Conservation (phyloP, 2,797 vertebrate genomes). For the Paedocypris micromegethes region DNA sequence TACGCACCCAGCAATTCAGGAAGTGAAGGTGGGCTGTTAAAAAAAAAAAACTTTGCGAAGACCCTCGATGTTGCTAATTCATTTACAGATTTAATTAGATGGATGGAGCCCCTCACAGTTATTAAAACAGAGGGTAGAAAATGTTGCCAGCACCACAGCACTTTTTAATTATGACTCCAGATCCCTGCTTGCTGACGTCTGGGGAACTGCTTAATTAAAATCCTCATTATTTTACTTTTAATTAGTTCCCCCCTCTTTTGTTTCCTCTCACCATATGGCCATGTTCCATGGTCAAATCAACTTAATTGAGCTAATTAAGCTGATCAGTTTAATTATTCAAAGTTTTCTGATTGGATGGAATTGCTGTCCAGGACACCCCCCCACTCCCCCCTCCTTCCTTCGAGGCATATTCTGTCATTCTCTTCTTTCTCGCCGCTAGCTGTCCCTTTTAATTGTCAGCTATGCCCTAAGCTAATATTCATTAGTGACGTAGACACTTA, state of each 20-base stretch:
- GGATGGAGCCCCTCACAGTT: conserved; percentile 75
- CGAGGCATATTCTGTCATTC: conserved; percentile 45
- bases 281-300: conserved; percentile 84
- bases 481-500: neutral
- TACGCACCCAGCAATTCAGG: conserved; percentile 52
- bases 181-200: conserved; percentile 76
- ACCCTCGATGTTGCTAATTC: conserved; percentile 78
- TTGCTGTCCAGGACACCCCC: conserved; percentile 37
- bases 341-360: conserved; percentile 75
- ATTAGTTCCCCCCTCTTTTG: conserved; percentile 81
- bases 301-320: conserved; percentile 88
- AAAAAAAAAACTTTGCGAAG: conserved; percentile 60
- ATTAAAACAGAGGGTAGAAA: conserved; percentile 70
- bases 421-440: conserved; percentile 4
- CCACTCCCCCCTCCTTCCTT: conserved; percentile 3
- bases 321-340: conserved; percentile 87
- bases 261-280: conserved; percentile 79
- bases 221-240: conserved; percentile 85
- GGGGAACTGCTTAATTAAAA: conserved; percentile 82
- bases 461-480: neutral
- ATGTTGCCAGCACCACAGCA: conserved; percentile 80
- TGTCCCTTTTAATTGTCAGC: neutral
- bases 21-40: conserved; percentile 62
- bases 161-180: conserved; percentile 81
- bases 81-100: conserved; percentile 86